Evolutionary conservation across 2,797 vertebrate species (phyloP).

Genomic region (Arctocebus calabarensis): DNA sequence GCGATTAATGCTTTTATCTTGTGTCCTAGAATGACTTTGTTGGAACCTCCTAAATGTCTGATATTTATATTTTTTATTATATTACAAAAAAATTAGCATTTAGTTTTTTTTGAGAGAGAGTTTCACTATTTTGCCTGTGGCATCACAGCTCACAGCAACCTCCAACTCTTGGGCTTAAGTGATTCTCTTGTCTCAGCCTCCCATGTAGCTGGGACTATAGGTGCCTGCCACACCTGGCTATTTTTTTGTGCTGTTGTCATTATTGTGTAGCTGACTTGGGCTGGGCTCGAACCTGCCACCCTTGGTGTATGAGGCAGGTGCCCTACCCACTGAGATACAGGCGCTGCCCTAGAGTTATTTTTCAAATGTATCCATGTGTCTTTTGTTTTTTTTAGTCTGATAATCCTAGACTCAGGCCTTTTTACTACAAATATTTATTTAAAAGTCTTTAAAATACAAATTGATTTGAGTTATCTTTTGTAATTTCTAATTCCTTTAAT

Average conservation of each 20-base stretch:
- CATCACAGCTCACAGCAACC: too few species aligned
- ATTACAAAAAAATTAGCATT: not conserved
- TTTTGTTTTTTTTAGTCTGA: not conserved
- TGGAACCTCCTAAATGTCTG: not conserved
- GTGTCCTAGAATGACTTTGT: not conserved
- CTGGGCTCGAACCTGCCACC: too few species aligned
- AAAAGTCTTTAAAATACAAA: not conserved
- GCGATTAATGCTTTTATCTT: not conserved
- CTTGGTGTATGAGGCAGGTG: too few species aligned
- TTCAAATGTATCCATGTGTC: not conserved
- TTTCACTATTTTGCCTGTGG: too few species aligned
- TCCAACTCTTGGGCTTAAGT: too few species aligned
- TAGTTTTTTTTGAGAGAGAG: too few species aligned
- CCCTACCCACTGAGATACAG: too few species aligned
- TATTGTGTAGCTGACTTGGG: too few species aligned
- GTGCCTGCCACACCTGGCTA: too few species aligned
- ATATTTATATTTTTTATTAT: not conserved
- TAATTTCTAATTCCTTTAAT: not conserved
- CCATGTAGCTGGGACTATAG: too few species aligned
- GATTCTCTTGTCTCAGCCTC: too few species aligned
- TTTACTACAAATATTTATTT: slow-evolving; percentile 10
- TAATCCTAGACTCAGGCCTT: rapidly evolving
- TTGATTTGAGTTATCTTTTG: not conserved
- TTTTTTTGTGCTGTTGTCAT: too few species aligned
- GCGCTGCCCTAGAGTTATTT: not conserved